phyloP scores from a whole-genome alignment of 2,888 invertebrate species.

The Piscicola geometra region DNA sequence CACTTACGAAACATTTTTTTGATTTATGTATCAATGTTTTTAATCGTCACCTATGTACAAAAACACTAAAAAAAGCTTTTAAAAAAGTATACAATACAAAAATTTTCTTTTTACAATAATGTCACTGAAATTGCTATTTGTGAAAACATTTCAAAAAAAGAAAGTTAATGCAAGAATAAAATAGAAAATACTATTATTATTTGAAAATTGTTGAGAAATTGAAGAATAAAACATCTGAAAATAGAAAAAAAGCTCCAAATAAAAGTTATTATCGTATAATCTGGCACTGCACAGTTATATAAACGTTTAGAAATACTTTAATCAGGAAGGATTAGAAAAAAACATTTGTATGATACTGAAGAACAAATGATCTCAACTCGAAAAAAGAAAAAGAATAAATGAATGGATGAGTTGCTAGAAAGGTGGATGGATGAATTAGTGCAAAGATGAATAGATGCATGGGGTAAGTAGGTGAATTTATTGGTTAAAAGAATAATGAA shows the following conservation, averaged over 20 bases:
- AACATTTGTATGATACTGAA: not conserved
- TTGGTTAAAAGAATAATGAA: no score
- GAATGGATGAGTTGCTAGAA: not conserved
- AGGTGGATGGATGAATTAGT: no score
- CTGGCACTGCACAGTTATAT: slow-evolving; percentile 4
- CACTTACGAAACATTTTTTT: not conserved
- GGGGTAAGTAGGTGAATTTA: no score
- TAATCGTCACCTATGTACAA: slow-evolving; percentile 9
- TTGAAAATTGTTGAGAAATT: not conserved
- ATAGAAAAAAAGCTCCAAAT: not conserved
- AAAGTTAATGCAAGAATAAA: not conserved
- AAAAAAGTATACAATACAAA: not conserved
- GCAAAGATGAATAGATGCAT: no score
- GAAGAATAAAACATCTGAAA: no score
- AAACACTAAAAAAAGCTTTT: not conserved
- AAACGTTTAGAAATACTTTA: slow-evolving; percentile 1
- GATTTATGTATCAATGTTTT: slow-evolving; percentile 11
- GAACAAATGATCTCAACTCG: not conserved
- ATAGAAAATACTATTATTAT: not conserved
- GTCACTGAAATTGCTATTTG: slow-evolving; percentile 1
- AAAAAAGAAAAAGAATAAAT: not conserved
- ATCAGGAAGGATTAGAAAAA: not conserved
- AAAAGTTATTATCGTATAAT: not conserved
- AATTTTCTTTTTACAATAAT: not conserved
- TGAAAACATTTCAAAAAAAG: not conserved